A percentile compares a stretch with the other conserved stretches of the same genome.
These are phyloP conservation scores for Scaptomyza reducta DNA, from an alignment of 2,888 invertebrate genomes.

Conservation along the genomic window DNA sequence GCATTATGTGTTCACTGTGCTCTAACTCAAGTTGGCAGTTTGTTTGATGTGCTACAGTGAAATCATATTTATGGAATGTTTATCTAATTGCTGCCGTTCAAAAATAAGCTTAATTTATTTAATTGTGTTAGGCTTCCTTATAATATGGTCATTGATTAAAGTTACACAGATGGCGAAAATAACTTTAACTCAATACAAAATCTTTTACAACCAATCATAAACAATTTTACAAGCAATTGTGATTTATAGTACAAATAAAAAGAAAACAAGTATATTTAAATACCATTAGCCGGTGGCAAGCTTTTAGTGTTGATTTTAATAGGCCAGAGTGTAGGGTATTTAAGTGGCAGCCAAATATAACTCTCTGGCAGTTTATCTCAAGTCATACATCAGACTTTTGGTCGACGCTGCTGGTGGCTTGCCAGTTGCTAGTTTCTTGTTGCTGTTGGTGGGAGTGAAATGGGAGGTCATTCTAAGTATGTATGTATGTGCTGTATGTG, in stretches of 20 bases:
- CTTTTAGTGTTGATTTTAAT: conserved; percentile 1
- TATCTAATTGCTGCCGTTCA: too few relatives aligned
- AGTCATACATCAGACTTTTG: conserved; percentile 64
- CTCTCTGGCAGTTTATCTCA: conserved; percentile 60
- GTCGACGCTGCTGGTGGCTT: conserved; percentile 21
- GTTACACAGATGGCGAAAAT: background rate
- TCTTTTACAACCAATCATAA: background rate
- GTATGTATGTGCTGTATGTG: too few relatives aligned
- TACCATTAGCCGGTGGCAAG: background rate
- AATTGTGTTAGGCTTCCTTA: too few relatives aligned
- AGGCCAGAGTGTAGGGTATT: conserved; percentile 34
- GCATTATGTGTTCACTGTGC: conserved; percentile 18
- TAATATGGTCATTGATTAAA: background rate
- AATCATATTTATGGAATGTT: too few relatives aligned
- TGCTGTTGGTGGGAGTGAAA: conserved; percentile 17
- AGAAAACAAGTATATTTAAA: background rate
- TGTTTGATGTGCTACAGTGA: conserved; percentile 27
- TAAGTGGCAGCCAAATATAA: conserved; percentile 20
- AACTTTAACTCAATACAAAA: background rate
- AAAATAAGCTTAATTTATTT: too few relatives aligned
- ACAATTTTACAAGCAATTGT: background rate
- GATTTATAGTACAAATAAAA: background rate
- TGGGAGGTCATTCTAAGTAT: conserved; percentile 23
- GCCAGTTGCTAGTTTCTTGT: conserved; percentile 17
- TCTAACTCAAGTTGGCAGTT: background rate